Base-by-base conservation (phyloP, 1,140 invertebrate genomes). In the Scaptomyza montana region DNA sequence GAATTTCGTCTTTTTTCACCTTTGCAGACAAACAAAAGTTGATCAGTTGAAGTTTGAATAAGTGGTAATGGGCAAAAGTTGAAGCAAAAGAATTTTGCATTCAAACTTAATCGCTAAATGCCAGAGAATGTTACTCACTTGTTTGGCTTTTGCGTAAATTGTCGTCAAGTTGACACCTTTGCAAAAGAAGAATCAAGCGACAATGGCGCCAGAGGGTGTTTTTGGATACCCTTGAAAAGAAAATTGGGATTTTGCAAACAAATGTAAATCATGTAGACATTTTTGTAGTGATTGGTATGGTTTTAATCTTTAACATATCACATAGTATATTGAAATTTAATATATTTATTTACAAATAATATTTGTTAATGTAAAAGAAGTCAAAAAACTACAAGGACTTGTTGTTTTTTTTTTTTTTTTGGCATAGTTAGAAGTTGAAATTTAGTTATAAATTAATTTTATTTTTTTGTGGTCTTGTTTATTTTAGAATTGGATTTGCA, bases 21-120 rank as follows among this genome's bases (percentile, higher is more conserved):
- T 43, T 43, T n/a, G 39, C 43, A 56, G 10, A 64, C 65, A 59
- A 61, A 47, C 39, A 54, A 36, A 64, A 47, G 25, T 56, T 53
- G 33, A 62, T 54, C 39, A 33, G 30, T 28, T 53, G n/a, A 39
- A 36, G 16, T 41, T 36, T 28, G 12, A 8, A 43, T 16, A 19
- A 9, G 5, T 55, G 33, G 21, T 9, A 9, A 39, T 10, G 5
- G 4, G 39, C 21, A 13, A 59, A 59, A 36, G 13, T 57, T 57
- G 36, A 60, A 36, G 13, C 28, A 45, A 30, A 3, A 9, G 12
- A 33, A 28, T 6, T 13, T 30, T 16, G n/a, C 33, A 33, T 13
- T 10, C 41, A 65, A 64, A 65, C 25, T 65, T 65, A 56, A 10
- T 10, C 62, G 13, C 43, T 45, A 33, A 45, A 64, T 64, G 43